Evolutionary conservation across 2,888 invertebrate genomes (phyloP).

Genomic region (Lycocerus yunnanus): DNA sequence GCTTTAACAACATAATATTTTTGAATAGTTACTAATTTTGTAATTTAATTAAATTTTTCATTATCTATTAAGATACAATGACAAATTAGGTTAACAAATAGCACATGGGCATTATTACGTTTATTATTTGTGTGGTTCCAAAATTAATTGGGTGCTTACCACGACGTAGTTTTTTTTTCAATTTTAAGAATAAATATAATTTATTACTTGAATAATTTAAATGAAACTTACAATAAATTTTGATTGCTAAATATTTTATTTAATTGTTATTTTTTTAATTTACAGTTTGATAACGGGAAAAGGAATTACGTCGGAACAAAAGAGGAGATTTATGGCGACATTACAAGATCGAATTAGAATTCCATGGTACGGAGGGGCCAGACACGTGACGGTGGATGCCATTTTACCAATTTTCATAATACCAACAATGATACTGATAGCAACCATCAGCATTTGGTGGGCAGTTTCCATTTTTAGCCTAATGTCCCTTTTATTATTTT

Average conservation of each 20-base stretch:
- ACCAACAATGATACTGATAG: conserved; percentile 57
- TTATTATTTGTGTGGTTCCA: neutral
- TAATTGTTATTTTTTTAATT: neutral
- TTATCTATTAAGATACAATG: neutral
- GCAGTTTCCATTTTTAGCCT: conserved; percentile 48
- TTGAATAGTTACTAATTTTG: neutral
- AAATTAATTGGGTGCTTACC: neutral
- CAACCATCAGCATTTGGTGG: conserved; percentile 57
- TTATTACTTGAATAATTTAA: neutral
- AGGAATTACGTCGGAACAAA: conserved; percentile 46
- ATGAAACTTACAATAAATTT: too few species aligned
- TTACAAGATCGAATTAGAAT: conserved; percentile 62
- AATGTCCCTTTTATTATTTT: conserved; percentile 40
- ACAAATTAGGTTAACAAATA: neutral
- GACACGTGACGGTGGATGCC: conserved; percentile 59
- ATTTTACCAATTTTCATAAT: conserved; percentile 58
- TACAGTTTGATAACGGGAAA: conserved; percentile 53
- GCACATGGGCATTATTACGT: neutral
- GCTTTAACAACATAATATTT: neutral
- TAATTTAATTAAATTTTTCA: neutral
- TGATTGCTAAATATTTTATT: neutral
- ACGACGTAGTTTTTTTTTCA: neutral
- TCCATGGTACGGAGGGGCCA: conserved; percentile 65
- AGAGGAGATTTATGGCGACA: conserved; percentile 53
- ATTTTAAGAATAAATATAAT: neutral